These are phyloP conservation scores for Nyleta sp. DNA, from an alignment of 2,888 invertebrate genomes.

Conservation along the genomic window DNA sequence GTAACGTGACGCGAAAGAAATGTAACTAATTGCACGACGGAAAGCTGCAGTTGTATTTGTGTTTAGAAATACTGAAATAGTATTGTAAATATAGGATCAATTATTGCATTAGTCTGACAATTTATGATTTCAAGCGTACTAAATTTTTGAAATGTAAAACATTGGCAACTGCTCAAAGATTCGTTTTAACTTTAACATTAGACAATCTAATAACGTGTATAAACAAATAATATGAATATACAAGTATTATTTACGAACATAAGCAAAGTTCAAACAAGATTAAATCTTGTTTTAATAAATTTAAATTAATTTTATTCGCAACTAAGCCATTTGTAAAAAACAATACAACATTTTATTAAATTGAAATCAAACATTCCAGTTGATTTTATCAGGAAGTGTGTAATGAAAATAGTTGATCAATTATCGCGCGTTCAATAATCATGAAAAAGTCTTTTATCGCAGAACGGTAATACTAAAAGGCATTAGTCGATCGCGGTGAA, in stretches of 20 bases:
- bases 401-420: slow-evolving; percentile 18
- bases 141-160: slow-evolving; percentile 6
- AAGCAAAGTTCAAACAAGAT: neutral
- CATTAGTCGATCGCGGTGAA: slow-evolving; percentile 55
- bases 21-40: neutral
- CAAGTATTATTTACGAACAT: neutral
- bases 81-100: slow-evolving; percentile 20
- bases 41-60: slow-evolving; percentile 1
- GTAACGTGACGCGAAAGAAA: neutral
- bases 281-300: too few relatives aligned
- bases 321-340: too few relatives aligned
- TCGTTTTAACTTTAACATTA: slow-evolving; percentile 17
- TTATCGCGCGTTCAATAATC: slow-evolving; percentile 41
- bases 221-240: slow-evolving; percentile 3
- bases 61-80: neutral
- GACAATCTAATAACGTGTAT: slow-evolving; percentile 1
- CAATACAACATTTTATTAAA: too few relatives aligned
- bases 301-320: too few relatives aligned
- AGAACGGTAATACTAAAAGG: slow-evolving; percentile 35
- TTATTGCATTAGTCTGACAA: slow-evolving; percentile 19
- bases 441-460: slow-evolving; percentile 42
- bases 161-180: slow-evolving; percentile 34
- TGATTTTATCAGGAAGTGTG: slow-evolving; percentile 31
- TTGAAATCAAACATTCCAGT: too few relatives aligned
- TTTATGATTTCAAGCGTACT: slow-evolving; percentile 14